phyloP scores from a whole-genome alignment of 2,113 vertebrate genomes.

The Sylvia atricapilla region DNA sequence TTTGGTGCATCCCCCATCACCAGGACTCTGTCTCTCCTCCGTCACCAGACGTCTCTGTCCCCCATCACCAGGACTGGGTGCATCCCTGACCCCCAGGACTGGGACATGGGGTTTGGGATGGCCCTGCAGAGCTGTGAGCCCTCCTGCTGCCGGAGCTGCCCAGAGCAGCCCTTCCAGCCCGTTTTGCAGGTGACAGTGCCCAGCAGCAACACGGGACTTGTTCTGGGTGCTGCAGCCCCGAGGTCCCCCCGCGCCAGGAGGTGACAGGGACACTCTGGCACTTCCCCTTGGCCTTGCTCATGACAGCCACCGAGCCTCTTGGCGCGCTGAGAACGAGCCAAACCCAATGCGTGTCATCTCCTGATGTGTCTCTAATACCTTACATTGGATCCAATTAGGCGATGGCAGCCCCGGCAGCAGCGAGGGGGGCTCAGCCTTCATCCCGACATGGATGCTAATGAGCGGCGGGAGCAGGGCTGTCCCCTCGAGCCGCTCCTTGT shows the following conservation, averaged over 20 bases:
- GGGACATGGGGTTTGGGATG: background rate
- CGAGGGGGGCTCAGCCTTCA: background rate
- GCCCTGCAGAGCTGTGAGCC: background rate
- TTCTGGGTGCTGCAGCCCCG: background rate
- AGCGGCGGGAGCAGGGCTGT: background rate
- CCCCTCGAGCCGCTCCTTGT: background rate
- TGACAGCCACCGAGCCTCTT: background rate
- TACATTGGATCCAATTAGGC: slow-evolving; percentile 50
- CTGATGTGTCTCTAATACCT: slow-evolving; percentile 7
- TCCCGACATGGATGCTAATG: slow-evolving; percentile 12
- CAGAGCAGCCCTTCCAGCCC: background rate
- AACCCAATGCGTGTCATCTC: slow-evolving; percentile 44
- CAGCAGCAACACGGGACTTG: background rate
- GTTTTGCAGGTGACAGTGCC: background rate
- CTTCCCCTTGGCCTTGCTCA: background rate
- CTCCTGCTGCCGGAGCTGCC: background rate
- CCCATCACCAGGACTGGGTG: too few relatives aligned
- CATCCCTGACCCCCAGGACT: background rate
- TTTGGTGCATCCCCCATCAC: background rate
- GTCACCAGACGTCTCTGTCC: too few relatives aligned
- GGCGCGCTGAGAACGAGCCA: background rate
- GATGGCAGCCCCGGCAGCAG: slow-evolving; percentile 13
- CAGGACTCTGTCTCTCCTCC: too few relatives aligned
- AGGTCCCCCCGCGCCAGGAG: background rate
- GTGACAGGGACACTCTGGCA: background rate